A percentile compares a stretch with the other conserved stretches of the same genome.
phyloP scores from a whole-genome alignment of 2,113 vertebrate species.

The Anarhynchus alexandrinus region DNA sequence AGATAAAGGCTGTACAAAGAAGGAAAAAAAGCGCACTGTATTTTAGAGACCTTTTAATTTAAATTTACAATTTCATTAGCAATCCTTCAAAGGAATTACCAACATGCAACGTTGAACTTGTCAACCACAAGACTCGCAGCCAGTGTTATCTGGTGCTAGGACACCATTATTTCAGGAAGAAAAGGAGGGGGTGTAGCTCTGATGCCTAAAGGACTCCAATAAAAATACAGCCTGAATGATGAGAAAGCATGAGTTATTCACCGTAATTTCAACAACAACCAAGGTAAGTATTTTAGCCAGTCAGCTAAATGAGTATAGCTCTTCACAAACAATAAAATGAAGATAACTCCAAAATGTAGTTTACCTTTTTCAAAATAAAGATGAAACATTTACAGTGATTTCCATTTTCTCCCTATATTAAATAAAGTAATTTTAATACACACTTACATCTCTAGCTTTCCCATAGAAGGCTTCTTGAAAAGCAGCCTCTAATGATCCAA shows the following conservation, averaged over 20 bases:
- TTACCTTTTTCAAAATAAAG: background rate
- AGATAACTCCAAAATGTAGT: background rate
- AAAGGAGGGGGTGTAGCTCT: background rate
- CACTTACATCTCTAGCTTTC: constrained; percentile 99
- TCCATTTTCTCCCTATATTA: background rate
- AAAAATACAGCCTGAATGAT: background rate
- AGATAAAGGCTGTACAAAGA: background rate
- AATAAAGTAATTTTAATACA: background rate
- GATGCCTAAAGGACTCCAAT: background rate
- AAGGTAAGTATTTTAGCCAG: background rate
- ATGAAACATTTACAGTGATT: background rate
- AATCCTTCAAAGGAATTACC: constrained; percentile 12
- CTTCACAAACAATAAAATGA: background rate
- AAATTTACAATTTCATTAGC: constrained; percentile 54
- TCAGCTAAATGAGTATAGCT: background rate
- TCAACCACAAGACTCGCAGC: background rate
- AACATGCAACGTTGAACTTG: background rate
- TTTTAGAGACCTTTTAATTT: constrained; percentile 3
- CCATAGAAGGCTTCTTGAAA: constrained; percentile 99
- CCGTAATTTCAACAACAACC: background rate
- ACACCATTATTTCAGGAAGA: constrained; percentile 1
- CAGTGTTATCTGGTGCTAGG: background rate
- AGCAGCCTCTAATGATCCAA: constrained; percentile 96
- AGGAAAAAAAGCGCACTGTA: background rate
- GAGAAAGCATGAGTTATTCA: background rate